Percentiles rank a stretch among this genome's conserved stretches.
phyloP scores from a whole-genome alignment of 1,140 invertebrate species.

The Drosophila eugracilis region DNA sequence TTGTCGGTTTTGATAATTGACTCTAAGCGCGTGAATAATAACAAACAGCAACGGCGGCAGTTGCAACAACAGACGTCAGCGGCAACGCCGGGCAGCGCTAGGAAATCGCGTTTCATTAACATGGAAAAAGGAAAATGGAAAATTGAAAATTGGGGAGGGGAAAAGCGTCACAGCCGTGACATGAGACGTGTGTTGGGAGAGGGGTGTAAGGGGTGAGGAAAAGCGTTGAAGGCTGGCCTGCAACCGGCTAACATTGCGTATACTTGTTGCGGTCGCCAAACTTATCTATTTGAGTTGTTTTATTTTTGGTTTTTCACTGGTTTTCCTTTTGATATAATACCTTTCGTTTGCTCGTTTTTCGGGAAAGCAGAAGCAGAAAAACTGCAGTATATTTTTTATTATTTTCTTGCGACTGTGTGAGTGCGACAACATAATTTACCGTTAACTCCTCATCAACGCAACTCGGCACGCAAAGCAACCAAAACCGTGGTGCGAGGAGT shows the following conservation, averaged over 20 bases:
- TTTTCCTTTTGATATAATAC: constrained; percentile 58
- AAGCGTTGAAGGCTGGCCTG: constrained; percentile 1
- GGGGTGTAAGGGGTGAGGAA: too few species aligned
- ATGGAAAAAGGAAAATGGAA: constrained; percentile 68
- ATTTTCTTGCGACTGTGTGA: constrained; percentile 34
- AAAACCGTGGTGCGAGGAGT: constrained; percentile 25
- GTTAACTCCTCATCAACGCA: constrained; percentile 71
- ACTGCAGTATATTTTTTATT: constrained; percentile 20
- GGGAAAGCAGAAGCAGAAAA: constrained; percentile 64
- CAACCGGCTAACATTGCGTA: constrained; percentile 67
- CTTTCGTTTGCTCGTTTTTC: constrained; percentile 47
- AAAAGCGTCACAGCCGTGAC: constrained; percentile 53
- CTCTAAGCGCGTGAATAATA: constrained; percentile 78
- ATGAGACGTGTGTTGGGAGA: constrained; percentile 58
- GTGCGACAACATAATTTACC: constrained; percentile 76
- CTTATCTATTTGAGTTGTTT: constrained; percentile 41
- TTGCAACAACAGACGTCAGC: constrained; percentile 38
- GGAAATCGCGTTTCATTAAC: constrained; percentile 81
- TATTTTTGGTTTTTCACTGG: constrained; percentile 31
- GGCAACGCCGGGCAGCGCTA: constrained; percentile 51
- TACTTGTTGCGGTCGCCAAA: constrained; percentile 46
- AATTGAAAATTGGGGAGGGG: constrained; percentile 61
- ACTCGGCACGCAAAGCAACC: constrained; percentile 57
- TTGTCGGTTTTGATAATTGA: constrained; percentile 71
- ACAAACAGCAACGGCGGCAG: constrained; percentile 59